phyloP scores from a whole-genome alignment of 2,888 invertebrate species.

The Julus scandinavius region DNA sequence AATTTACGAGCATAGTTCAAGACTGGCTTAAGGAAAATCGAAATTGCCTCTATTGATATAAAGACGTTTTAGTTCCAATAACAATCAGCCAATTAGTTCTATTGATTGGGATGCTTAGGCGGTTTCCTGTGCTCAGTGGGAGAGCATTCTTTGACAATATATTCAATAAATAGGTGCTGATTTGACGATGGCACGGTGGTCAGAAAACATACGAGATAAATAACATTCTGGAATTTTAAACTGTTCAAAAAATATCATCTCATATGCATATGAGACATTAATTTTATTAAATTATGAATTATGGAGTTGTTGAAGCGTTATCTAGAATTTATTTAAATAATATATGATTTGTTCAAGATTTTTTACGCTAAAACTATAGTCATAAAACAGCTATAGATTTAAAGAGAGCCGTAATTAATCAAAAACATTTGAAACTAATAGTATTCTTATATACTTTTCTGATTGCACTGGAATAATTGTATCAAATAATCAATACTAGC shows the following conservation, averaged over 20 bases:
- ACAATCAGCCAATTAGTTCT: conserved; percentile 25
- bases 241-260: neutral
- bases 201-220: neutral
- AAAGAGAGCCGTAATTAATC: no score
- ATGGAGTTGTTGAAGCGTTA: no score
- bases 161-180: conserved; percentile 33
- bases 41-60: neutral
- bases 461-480: no score
- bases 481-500: no score
- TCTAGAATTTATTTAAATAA: no score
- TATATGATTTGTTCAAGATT: no score
- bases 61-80: neutral
- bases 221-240: neutral
- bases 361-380: no score
- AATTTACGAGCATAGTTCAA: neutral
- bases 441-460: no score
- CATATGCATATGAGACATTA: no score
- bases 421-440: no score
- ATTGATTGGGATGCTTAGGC: neutral
- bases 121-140: neutral
- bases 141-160: conserved; percentile 26
- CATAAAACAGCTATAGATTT: no score
- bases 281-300: no score
- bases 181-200: neutral
- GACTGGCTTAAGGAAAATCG: neutral